phyloP scores from a whole-genome alignment of 2,888 invertebrate genomes.

The Agrochola lota region DNA sequence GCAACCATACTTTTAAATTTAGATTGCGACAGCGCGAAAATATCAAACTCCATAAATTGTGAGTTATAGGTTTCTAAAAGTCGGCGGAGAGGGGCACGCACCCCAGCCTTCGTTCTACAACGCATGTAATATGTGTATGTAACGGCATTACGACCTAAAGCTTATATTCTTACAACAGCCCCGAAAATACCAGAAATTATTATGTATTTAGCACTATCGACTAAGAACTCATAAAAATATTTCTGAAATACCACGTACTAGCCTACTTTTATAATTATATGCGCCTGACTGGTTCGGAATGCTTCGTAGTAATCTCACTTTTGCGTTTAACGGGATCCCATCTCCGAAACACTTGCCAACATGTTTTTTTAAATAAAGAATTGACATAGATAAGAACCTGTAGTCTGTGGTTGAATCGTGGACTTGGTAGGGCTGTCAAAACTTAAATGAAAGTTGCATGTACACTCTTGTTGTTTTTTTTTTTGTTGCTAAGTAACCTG shows the following conservation, averaged over 20 bases:
- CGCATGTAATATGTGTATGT: background rate
- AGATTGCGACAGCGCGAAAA: too few species aligned
- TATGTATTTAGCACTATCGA: conserved; percentile 59
- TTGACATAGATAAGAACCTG: conserved; percentile 83
- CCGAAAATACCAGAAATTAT: conserved; percentile 26
- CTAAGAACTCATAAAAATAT: conserved; percentile 62
- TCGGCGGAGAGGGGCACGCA: too few species aligned
- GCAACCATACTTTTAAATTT: too few species aligned
- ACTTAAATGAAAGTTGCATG: conserved; percentile 6
- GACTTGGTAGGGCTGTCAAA: conserved; percentile 42
- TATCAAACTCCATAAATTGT: too few species aligned
- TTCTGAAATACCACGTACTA: conserved; percentile 69
- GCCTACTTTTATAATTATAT: conserved; percentile 73
- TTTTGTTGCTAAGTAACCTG: background rate
- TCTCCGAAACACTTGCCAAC: conserved; percentile 72
- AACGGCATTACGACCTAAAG: conserved; percentile 29
- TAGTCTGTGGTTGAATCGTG: conserved; percentile 22
- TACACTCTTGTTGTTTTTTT: background rate
- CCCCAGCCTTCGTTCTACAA: too few species aligned
- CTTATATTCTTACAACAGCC: background rate
- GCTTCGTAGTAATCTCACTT: conserved; percentile 68
- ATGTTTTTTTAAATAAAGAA: conserved; percentile 78
- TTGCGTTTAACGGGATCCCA: conserved; percentile 81
- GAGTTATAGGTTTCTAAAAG: too few species aligned
- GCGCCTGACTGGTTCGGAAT: conserved; percentile 42